Evolutionary conservation across 1,140 invertebrate genomes (phyloP), one percentile per base, ranked within the genome.

Genomic region (Phymorhynchus buccinoides): DNA sequence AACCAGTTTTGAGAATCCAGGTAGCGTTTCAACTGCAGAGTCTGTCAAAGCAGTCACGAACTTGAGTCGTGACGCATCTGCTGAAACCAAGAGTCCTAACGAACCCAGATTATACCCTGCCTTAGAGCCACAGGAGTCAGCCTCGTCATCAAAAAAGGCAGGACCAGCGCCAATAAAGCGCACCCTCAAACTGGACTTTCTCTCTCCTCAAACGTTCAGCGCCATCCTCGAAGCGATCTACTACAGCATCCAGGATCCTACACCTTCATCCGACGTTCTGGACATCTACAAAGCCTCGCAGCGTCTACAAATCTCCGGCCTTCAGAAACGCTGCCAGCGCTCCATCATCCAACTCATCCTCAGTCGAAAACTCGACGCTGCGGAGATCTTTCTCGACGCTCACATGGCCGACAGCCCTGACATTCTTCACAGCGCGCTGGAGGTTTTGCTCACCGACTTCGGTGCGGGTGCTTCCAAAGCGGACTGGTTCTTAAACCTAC

Each of bases 401-500:
- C 62, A 27, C 2, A 68, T 83, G 81, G 32, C 81, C 1, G 1
- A 27, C 12, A 66, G 22, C 30, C 14, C 37, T 6, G 27, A 1
- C 3, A 66, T 83, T 16, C 35, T 22, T 18, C 81, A 44, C 30
- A 16, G 30, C 16, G 56, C 81, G 3, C 39, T 83, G 39, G 66
- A 44, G 16, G 41, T 83, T 1, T 39, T 83, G 37, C 62, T 68
- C 32, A 83, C 35, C 1, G 81, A 83, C 2, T 83, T 83, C 27
- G 81, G 39, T 6, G 27, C 30, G 0, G 81, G 42, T 6, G 32
- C 37, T 27, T 71, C 37, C 66, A 71, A 52, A 56, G 44, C 62
- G 22, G 41, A 83, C 12, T 83, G 81, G 81, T 83, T 83, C 22
- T n/a, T 71, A 39, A 32, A 44, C 3, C 56, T 83, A 9, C n/a